phyloP scores from a whole-genome alignment of 2,888 invertebrate species.

The Hydrotaea cyrtoneurina region DNA sequence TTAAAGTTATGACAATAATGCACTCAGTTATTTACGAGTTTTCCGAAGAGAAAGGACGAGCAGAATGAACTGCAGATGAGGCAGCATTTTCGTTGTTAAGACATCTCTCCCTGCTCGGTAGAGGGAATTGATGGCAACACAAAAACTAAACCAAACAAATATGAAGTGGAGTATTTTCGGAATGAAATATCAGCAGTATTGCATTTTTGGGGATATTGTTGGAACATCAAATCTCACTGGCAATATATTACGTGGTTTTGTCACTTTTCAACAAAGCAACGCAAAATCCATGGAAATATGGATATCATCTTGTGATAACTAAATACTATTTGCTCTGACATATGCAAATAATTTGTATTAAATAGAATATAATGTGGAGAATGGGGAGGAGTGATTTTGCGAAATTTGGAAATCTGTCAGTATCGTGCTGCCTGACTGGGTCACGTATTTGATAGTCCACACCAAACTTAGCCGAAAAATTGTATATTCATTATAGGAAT shows the following conservation, averaged over 20 bases:
- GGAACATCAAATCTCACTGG: not conserved
- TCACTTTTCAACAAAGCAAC: not conserved
- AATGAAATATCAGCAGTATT: not conserved
- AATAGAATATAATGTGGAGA: too few relatives aligned
- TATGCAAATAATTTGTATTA: not conserved
- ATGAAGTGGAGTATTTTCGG: not conserved
- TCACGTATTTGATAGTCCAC: too few relatives aligned
- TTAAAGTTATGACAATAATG: not conserved
- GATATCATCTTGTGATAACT: not conserved
- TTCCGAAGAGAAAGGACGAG: not conserved
- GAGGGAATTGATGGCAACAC: not conserved
- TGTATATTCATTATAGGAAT: too few relatives aligned
- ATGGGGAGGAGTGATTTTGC: too few relatives aligned
- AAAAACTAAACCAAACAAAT: not conserved
- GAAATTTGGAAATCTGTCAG: too few relatives aligned
- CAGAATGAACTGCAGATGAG: not conserved
- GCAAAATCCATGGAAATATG: not conserved
- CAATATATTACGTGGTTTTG: slow-evolving; percentile 6
- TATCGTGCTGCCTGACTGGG: too few relatives aligned
- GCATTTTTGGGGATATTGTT: not conserved
- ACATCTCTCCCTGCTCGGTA: not conserved
- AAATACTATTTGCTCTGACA: not conserved
- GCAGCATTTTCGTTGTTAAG: not conserved
- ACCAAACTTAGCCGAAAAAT: too few relatives aligned
- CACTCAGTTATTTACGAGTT: not conserved